Base-by-base conservation (phyloP, 2,113 vertebrate species). In the Psittacus erithacus region DNA sequence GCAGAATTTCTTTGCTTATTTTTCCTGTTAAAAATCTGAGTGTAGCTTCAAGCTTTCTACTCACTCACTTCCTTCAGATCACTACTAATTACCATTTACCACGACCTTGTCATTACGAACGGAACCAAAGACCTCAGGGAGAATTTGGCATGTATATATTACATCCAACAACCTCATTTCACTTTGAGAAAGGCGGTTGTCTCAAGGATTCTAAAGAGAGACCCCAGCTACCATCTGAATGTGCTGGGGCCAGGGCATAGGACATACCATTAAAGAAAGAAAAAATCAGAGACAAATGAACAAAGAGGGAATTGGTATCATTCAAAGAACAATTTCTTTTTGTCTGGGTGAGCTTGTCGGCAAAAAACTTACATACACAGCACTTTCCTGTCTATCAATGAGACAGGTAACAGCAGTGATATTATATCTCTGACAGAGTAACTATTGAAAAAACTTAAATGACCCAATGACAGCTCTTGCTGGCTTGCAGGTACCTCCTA, bases 371-470 rank as follows among this genome's bases (percentile, higher is more conserved):
- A 71, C 17, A n/a, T 2, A 10, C 28, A 44, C 31, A 85, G 65
- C 74, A 73, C 67, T 88, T 91, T 83, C 6, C 83, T 84, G 69
- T 65, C 84, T 53, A 43, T 82, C 71, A 87, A 0, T 78, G 43
- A 95, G 84, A 85, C 57, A 77, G 49, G n/a, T 90, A 97, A 91
- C 71, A 86, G n/a, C 78, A 88, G 68, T 35, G 91, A 89, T 82
- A 44, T 85, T 46, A 2, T 94, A 76, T 59, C 64, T 73, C 41
- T 94, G 90, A 59, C 84, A 89, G 60, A 77, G 67, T 23, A 87
- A 93, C 55, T 76, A 31, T 18, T 63, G 49, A 82, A 95, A 91
- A 94, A 74, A 77, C 59, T 74, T 86, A 50, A 82, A 88, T 17
- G 27, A 33, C 49, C 55, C 19, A 35, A 50, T 52, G 70, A 79